Conservation (phyloP, 2,113 vertebrate genomes). For the Myrmecobius fasciatus region DNA sequence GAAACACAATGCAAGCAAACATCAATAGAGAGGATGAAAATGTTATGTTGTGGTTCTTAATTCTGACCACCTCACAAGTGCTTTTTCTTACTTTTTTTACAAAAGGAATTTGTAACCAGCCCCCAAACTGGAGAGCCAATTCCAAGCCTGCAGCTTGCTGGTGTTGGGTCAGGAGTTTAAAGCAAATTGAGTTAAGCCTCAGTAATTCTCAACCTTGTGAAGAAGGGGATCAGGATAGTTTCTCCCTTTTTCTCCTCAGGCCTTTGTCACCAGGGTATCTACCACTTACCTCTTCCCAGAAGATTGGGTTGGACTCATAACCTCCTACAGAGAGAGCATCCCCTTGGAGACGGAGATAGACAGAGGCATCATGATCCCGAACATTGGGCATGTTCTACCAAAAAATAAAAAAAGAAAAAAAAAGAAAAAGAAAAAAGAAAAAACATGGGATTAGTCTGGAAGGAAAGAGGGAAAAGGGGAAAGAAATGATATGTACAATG, state of each 20-base stretch:
- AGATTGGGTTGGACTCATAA: slow-evolving; percentile 96
- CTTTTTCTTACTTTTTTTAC: background rate
- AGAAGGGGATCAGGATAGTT: background rate
- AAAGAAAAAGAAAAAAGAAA: slow-evolving; percentile 18
- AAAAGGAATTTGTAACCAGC: background rate
- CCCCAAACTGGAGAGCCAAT: background rate
- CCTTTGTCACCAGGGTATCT: background rate
- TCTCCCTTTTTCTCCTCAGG: background rate
- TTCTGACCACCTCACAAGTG: background rate
- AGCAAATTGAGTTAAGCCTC: background rate
- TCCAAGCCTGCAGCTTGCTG: background rate
- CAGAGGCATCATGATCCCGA: slow-evolving; percentile 95
- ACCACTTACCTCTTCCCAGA: slow-evolving; percentile 94
- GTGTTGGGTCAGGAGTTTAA: background rate
- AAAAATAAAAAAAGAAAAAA: slow-evolving; percentile 18
- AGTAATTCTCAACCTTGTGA: background rate
- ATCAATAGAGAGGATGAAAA: no score
- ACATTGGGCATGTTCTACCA: slow-evolving; percentile 99
- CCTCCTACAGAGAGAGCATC: slow-evolving; percentile 97
- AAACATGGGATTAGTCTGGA: background rate
- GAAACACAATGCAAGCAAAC: no score
- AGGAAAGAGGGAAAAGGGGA: slow-evolving; percentile 19
- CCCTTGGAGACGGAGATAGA: slow-evolving; percentile 99
- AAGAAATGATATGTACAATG: background rate
- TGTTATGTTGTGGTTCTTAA: background rate